phyloP scores from a whole-genome alignment of 92 coral and sea anemone genomes.

The Heliopora coerulea region DNA sequence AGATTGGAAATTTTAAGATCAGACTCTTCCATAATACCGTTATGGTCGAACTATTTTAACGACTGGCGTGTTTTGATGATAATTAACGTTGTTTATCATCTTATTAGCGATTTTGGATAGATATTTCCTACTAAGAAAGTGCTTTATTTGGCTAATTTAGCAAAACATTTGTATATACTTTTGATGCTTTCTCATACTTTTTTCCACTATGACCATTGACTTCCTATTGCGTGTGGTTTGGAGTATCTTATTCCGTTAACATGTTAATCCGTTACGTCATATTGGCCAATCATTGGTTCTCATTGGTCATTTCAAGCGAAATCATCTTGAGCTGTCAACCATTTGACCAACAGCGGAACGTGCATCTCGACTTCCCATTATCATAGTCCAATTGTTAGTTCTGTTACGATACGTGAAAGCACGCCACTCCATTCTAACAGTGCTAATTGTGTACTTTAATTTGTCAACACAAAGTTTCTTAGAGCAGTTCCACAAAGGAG shows the following conservation, averaged over 20 bases:
- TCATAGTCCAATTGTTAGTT: neutral
- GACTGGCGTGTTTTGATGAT: neutral
- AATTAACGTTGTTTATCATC: neutral
- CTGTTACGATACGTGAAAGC: neutral
- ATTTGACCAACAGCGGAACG: neutral
- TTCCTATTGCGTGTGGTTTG: slow-evolving; percentile 12
- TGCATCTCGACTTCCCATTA: neutral
- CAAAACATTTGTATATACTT: no score
- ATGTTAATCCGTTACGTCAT: slow-evolving; percentile 36
- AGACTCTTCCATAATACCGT: slow-evolving; percentile 6
- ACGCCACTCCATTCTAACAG: neutral
- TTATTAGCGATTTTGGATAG: no score
- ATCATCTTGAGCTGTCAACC: slow-evolving; percentile 7
- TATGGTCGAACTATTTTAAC: slow-evolving; percentile 12
- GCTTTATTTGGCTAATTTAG: no score
- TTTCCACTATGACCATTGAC: neutral
- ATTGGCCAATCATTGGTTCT: neutral
- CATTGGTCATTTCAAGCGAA: slow-evolving; percentile 8
- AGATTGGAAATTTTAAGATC: no score
- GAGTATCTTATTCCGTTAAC: slow-evolving; percentile 13
- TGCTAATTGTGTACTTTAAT: slow-evolving; percentile 31
- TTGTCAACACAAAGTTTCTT: slow-evolving; percentile 41
- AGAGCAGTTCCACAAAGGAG: slow-evolving; percentile 18
- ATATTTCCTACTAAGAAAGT: no score
- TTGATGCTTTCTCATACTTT: neutral